phyloP scores from a whole-genome alignment of 2,888 invertebrate genomes.

The Nipponacmea schrenckii region DNA sequence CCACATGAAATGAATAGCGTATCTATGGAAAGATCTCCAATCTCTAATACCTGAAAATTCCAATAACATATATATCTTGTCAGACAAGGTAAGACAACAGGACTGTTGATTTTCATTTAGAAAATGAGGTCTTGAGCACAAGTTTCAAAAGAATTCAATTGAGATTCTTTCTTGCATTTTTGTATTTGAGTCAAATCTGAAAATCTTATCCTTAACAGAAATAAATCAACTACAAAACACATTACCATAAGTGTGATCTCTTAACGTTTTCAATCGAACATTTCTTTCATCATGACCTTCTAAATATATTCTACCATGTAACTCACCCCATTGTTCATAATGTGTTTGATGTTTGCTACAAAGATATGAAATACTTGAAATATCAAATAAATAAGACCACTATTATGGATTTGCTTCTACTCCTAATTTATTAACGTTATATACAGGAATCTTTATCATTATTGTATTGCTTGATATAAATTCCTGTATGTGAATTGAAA shows the following conservation, averaged over 20 bases:
- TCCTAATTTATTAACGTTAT: too few relatives aligned
- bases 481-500: too few relatives aligned
- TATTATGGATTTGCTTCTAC: too few relatives aligned
- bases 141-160: not conserved
- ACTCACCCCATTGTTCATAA: slow-evolving; percentile 64
- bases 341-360: slow-evolving; percentile 60
- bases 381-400: too few relatives aligned
- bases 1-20: slow-evolving; percentile 55
- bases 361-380: slow-evolving; percentile 3
- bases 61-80: too few relatives aligned
- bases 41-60: slow-evolving; percentile 49
- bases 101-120: not conserved
- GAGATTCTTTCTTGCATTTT: not conserved
- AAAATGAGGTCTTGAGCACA: not conserved
- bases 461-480: too few relatives aligned
- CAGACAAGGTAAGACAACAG: too few relatives aligned
- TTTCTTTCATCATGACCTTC: slow-evolving; percentile 49
- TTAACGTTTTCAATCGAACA: slow-evolving; percentile 46
- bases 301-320: slow-evolving; percentile 49
- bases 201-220: not conserved
- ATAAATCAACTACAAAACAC: not conserved
- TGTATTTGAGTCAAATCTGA: too few relatives aligned
- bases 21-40: slow-evolving; percentile 60
- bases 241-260: slow-evolving; percentile 62
- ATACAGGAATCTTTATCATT: too few relatives aligned